Conservation (phyloP, 1,140 invertebrate genomes). For the Aphelinus atriplicis region DNA sequence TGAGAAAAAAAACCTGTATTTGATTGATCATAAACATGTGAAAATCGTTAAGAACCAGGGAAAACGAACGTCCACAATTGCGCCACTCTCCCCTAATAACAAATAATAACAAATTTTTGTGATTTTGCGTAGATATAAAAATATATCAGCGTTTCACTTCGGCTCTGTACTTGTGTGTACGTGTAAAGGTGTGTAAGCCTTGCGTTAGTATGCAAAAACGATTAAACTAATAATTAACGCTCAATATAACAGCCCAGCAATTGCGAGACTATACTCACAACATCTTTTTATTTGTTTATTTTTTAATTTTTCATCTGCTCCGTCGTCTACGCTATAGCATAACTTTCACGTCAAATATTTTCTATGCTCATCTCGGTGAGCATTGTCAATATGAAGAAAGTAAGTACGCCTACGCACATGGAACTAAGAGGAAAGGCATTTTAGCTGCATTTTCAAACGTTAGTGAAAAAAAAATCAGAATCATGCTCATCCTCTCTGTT, state of each 20-base stretch:
- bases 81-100: conserved; percentile 34
- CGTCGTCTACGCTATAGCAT: conserved; percentile 45
- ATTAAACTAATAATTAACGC: conserved; percentile 37
- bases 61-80: conserved; percentile 1
- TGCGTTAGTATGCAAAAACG: conserved; percentile 37
- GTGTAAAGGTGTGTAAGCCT: conserved; percentile 27
- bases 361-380: conserved; percentile 40
- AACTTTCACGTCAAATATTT: conserved; percentile 20
- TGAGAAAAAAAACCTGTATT: too few relatives aligned
- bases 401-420: conserved; percentile 58
- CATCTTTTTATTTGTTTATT: not conserved
- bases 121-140: conserved; percentile 40
- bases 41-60: not conserved
- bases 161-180: conserved; percentile 34
- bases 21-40: not conserved
- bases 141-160: conserved; percentile 38
- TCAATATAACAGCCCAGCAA: conserved; percentile 35
- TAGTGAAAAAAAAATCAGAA: conserved; percentile 20
- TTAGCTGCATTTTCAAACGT: not conserved
- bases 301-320: not conserved
- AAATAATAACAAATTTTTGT: conserved; percentile 41
- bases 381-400: conserved; percentile 50
- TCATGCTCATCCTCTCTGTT: conserved; percentile 24
- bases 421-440: conserved; percentile 42
- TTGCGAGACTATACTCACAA: not conserved